Conservation (phyloP, 2,888 invertebrate genomes). For the Nephrocerus scutellatus region DNA sequence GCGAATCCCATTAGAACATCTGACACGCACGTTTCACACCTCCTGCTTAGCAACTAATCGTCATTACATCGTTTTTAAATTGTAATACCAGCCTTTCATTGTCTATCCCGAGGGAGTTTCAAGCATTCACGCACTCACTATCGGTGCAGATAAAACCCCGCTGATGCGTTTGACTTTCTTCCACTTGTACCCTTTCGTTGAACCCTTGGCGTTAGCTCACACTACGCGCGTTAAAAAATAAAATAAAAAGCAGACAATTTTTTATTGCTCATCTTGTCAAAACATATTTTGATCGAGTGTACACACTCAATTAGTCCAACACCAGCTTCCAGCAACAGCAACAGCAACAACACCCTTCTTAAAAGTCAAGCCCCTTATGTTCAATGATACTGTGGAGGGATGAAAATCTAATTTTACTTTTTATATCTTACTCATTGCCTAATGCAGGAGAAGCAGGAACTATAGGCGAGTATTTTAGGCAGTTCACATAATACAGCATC, state of each 20-base stretch:
- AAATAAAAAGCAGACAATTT: constrained; percentile 32
- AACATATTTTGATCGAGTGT: constrained; percentile 41
- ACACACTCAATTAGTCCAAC: constrained; percentile 24
- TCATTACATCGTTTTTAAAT: constrained; percentile 15
- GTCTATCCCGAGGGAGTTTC: constrained; percentile 10
- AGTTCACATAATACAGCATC: too few relatives aligned
- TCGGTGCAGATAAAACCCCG: constrained; percentile 1
- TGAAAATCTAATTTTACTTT: too few relatives aligned
- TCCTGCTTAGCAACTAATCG: constrained; percentile 27
- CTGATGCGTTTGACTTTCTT: not conserved
- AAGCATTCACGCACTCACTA: not conserved
- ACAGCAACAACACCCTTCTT: too few relatives aligned
- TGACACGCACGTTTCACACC: constrained; percentile 13
- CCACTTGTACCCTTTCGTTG: too few relatives aligned
- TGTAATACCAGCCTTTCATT: not conserved
- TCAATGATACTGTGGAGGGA: too few relatives aligned
- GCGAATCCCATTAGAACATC: constrained; percentile 11
- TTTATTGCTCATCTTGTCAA: constrained; percentile 41
- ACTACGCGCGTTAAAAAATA: constrained; percentile 3
- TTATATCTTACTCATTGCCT: too few relatives aligned
- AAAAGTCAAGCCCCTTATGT: too few relatives aligned
- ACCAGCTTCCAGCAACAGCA: too few relatives aligned
- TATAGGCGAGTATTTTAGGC: too few relatives aligned
- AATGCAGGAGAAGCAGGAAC: too few relatives aligned
- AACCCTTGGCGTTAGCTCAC: constrained; percentile 9